Percentiles rank a stretch among this genome's conserved stretches.
phyloP scores from a whole-genome alignment of 2,888 invertebrate genomes.

The Pardosa pseudoannulata region DNA sequence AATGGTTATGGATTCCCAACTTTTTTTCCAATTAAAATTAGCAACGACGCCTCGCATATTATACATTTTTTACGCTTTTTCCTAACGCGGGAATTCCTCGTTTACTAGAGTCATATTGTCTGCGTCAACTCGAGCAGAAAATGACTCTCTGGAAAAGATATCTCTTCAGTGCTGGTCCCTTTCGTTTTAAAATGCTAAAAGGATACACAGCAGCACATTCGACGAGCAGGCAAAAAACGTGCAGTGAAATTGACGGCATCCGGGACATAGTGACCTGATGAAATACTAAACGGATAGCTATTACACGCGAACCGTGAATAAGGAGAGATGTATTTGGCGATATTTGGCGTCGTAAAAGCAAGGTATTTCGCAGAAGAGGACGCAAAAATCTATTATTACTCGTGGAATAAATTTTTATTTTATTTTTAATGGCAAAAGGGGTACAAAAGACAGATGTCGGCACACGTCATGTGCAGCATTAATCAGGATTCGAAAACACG shows the following conservation, averaged over 20 bases:
- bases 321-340: neutral
- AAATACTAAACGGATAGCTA: conserved; percentile 52
- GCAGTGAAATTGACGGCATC: conserved; percentile 23
- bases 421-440: too few relatives aligned
- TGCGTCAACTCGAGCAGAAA: neutral
- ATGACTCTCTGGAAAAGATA: neutral
- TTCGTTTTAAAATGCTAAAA: neutral
- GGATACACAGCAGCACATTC: neutral
- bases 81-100: too few relatives aligned
- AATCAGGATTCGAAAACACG: too few relatives aligned
- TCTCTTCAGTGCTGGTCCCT: neutral
- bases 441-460: too few relatives aligned
- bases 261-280: conserved; percentile 61
- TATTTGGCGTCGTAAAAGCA: neutral
- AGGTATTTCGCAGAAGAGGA: too few relatives aligned
- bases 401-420: too few relatives aligned
- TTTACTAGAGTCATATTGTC: neutral
- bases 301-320: conserved; percentile 27
- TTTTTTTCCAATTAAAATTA: too few relatives aligned
- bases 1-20: too few relatives aligned
- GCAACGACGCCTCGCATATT: too few relatives aligned
- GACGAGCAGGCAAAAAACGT: neutral
- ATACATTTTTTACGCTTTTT: too few relatives aligned
- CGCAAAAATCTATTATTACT: too few relatives aligned
- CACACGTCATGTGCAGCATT: too few relatives aligned